Evolutionary conservation across 2,888 invertebrate species (phyloP), one percentile per base, ranked within the genome.

Genomic region (Macropis europaea): DNA sequence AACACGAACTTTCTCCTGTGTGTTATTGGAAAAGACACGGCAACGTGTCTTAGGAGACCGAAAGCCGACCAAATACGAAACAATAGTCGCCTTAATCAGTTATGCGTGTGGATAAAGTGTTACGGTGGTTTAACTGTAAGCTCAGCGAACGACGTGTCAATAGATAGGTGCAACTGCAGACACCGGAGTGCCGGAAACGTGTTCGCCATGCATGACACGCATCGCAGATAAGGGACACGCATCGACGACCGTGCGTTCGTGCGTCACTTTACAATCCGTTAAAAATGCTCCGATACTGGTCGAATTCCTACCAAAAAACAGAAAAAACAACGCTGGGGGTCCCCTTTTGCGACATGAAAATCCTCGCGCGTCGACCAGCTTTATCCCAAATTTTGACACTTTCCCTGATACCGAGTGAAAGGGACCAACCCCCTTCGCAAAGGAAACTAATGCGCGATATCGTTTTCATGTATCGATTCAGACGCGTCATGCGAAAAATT

Each of bases 191-290:
- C 82, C 82, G 83, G 83, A 84, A 84, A 62, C 66, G 74, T 75
- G 79, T 42, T 75, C 77, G 76, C 30, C 62, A 72, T 79, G 83
- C 83, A 81, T 80, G 81, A 78, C 82, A 79, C 72, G 81, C 73
- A 82, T 79, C 76, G 45, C 66, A 61, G 76, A 73, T 72, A 72
- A 73, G 71, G 50, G 74, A 60, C 71, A 71, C 63, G 74, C 73
- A 74, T 63, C 76, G 59, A 38, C 71, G 73, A 43, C 42, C 63
- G 63, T n/a, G n/a, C 66, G 43, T 56, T 67, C 76, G 64, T 73
- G 73, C 67, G 45, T 52, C 50, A 71, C 22, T 74, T 68, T 68
- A 53, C 76, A 66, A 75, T 62, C 73, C 66, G 79, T 79, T 76
- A 75, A 76, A 68, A 72, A 38, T 60, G 19, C 26, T 19, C 48